phyloP scores from a whole-genome alignment of 1,140 invertebrate species.

The Zaprionus camerounensis region DNA sequence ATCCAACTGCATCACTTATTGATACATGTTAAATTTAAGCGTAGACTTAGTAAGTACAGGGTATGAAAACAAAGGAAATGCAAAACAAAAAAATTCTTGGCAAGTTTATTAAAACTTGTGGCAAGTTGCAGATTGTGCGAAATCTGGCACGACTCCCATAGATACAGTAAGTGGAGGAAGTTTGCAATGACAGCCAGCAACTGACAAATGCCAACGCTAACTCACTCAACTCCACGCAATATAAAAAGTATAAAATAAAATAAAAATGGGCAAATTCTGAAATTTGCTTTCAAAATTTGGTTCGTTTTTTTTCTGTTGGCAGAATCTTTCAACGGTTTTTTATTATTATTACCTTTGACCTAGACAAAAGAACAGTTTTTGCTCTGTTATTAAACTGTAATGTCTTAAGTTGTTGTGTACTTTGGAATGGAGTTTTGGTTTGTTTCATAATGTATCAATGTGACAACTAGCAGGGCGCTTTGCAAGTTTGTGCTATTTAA shows the following conservation, averaged over 20 bases:
- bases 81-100: constrained; percentile 49
- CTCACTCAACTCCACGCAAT: constrained; percentile 69
- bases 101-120: constrained; percentile 77
- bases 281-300: constrained; percentile 48
- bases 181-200: constrained; percentile 69
- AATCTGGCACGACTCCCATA: constrained; percentile 24
- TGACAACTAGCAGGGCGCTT: background rate
- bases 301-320: constrained; percentile 55
- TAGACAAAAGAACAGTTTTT: constrained; percentile 44
- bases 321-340: constrained; percentile 68
- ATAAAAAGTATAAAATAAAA: constrained; percentile 62
- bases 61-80: background rate
- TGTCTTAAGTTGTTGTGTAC: constrained; percentile 43
- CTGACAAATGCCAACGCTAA: constrained; percentile 79
- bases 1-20: background rate
- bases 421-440: background rate
- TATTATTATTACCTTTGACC: constrained; percentile 76
- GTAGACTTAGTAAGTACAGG: background rate
- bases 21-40: background rate
- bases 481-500: background rate
- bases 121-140: constrained; percentile 60
- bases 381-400: constrained; percentile 64
- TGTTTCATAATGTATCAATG: background rate
- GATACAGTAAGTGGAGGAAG: constrained; percentile 46
- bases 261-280: constrained; percentile 46